Evolutionary conservation across 2,797 vertebrate species (phyloP), one percentile per base, ranked within the genome.

Genomic region (Macropus fuliginosus): DNA sequence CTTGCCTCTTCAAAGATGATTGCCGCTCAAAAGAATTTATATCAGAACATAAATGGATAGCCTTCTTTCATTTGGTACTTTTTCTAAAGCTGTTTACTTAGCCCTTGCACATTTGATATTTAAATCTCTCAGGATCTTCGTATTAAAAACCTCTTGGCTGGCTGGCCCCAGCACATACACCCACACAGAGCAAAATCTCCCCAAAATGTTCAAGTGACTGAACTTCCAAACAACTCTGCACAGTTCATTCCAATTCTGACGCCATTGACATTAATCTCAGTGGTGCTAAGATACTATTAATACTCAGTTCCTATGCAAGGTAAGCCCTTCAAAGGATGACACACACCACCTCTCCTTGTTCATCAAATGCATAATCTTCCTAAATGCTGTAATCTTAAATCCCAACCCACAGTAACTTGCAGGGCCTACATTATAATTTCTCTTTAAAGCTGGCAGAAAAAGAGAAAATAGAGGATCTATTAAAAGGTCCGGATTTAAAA

Each of bases 301-400:
- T 98, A 98, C 98, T 97, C 94, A 96, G 95, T 98, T 97, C 96
- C 97, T 97, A 96, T 97, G 95, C 95, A 96, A 97, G 97, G 98
- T 96, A 97, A 97, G 98, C 98, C 98, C 96, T 98, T 98, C 97
- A 97, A 89, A 95, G 93, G 97, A 97, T 97, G 98, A 97, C 97
- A 97, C 97, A 91, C 92, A 97, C 97, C 97, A 96, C 97, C 98
- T 98, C 96, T 92, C 95, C 97, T 94, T 98, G 98, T 97, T 98
- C 97, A 97, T 98, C 98, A 98, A 98, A 98, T 97, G 94, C 98
- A 97, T 98, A 98, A 98, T 98, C 95, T 95, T 97, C 96, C 97
- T 95, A 97, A 98, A 98, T 98, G 94, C 98, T 94, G 93, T 97
- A 98, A 98, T 98, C 97, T 97, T 96, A 94, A 97, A 98, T 98